Percentiles rank a stretch among this genome's conserved stretches.
Evolutionary conservation across 2,888 invertebrate genomes (phyloP).

Genomic region (Patella caerulea): DNA sequence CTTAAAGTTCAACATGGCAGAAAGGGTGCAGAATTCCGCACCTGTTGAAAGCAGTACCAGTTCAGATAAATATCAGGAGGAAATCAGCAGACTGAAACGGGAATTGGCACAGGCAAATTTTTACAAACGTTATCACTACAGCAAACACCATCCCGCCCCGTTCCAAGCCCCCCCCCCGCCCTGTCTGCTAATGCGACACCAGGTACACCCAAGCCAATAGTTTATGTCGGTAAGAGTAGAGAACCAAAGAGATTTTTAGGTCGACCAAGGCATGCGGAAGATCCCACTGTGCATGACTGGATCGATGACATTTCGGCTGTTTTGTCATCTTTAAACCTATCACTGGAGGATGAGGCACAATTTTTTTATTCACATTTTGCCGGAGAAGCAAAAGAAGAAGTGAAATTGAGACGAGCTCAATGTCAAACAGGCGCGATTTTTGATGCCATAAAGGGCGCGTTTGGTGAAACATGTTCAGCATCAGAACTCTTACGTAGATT

Average conservation of each 20-base stretch:
- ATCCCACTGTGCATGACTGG: slow-evolving; percentile 6
- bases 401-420: slow-evolving; percentile 4
- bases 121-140: background rate
- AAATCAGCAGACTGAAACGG: background rate
- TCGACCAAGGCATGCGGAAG: slow-evolving; percentile 4
- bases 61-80: background rate
- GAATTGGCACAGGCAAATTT: background rate
- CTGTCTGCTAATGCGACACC: background rate
- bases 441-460: background rate
- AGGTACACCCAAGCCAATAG: background rate
- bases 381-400: slow-evolving; percentile 1
- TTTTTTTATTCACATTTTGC: background rate
- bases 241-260: background rate
- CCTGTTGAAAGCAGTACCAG: background rate
- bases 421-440: background rate
- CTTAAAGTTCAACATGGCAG: too few species aligned
- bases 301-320: slow-evolving; percentile 3
- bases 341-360: background rate
- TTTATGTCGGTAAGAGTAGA: slow-evolving; percentile 10
- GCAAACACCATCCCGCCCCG: background rate
- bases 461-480: background rate
- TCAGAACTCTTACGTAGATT: background rate
- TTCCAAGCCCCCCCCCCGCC: background rate
- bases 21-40: too few species aligned
- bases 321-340: background rate